Base-by-base conservation (phyloP, 2,797 vertebrate species). In the Xiphorhynchus erythropygius region DNA sequence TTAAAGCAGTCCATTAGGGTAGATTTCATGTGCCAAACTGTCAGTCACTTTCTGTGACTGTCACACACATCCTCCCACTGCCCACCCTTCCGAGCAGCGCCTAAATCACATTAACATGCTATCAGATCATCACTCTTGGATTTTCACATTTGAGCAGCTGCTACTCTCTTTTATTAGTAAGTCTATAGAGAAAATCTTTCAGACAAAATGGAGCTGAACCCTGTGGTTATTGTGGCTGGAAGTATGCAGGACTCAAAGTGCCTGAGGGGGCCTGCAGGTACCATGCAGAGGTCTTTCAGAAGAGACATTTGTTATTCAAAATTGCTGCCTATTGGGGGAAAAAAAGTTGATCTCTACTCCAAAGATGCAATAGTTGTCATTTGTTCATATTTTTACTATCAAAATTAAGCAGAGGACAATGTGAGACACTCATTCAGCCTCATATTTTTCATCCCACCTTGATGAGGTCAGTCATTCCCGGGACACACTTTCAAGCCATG, bases 131-230 rank as follows among this genome's bases (percentile, higher is more conserved):
- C 92, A 88, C 83, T 79, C 92, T 70, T 13, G 56, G 55, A 86
- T 81, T 94, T 91, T 94, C 6, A 2, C 73, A 91, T 91, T 93
- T 73, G 80, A 88, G 87, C 94, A 96, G 90, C 90, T 95, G 93
- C 89, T 95, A 84, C 73, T 91, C 82, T 89, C 89, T 74, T 85
- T 91, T 90, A 87, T 88, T 84, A 90, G 76, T 25, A 35, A 94
- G 83, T 90, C 94, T 94, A 80, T 59, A 82, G 87, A 95, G 91
- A 91, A 90, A 93, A 88, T 79, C 42, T 86, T 94, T 68, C 85
- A 96, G 91, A 84, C 55, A 86, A 94, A 93, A 94, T 65, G 95
- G 80, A 94, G 64, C 65, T 1, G 3, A 93, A 57, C 39, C 79
- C 85, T 75, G 69, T 90, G 76, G 89, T 88, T 94, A 81, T 78